phyloP scores from a whole-genome alignment of 2,797 vertebrate genomes.

The Girardinus metallicus region DNA sequence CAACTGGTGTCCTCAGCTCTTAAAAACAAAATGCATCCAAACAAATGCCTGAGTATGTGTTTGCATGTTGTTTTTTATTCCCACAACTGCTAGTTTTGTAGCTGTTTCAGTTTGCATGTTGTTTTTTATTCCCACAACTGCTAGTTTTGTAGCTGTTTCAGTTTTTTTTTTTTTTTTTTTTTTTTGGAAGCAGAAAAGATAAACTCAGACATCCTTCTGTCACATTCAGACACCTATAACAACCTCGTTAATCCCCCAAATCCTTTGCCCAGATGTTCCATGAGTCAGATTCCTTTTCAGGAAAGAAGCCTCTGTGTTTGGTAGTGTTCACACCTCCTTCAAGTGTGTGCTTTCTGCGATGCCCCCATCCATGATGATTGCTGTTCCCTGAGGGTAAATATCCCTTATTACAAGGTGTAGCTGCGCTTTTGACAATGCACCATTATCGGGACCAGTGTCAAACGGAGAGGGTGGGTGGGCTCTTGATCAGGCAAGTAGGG shows the following conservation, averaged over 20 bases:
- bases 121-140: background rate
- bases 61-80: too few relatives aligned
- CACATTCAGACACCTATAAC: conserved; percentile 45
- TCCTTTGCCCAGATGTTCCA: conserved; percentile 58
- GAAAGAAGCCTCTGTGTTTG: conserved; percentile 51
- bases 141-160: conserved; percentile 5
- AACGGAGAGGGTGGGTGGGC: conserved; percentile 28
- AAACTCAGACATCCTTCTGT: conserved; percentile 24
- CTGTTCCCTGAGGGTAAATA: conserved; percentile 64
- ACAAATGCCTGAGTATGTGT: background rate
- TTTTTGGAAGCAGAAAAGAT: conserved; percentile 13
- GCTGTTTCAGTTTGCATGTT: background rate
- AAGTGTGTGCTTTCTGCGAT: conserved; percentile 40
- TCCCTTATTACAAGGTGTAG: conserved; percentile 59
- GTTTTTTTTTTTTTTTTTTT: accelerated
- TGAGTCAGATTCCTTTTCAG: conserved; percentile 61
- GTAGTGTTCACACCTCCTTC: conserved; percentile 54
- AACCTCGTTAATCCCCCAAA: conserved; percentile 48
- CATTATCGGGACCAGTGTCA: conserved; percentile 58
- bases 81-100: background rate
- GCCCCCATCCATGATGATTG: conserved; percentile 59
- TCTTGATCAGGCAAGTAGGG: conserved; percentile 25
- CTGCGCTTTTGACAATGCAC: conserved; percentile 56
- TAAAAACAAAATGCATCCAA: background rate
- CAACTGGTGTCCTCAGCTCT: background rate